Evolutionary conservation across 2,797 vertebrate species (phyloP), one percentile per base, ranked within the genome.

Genomic region (Ciconia nigra): DNA sequence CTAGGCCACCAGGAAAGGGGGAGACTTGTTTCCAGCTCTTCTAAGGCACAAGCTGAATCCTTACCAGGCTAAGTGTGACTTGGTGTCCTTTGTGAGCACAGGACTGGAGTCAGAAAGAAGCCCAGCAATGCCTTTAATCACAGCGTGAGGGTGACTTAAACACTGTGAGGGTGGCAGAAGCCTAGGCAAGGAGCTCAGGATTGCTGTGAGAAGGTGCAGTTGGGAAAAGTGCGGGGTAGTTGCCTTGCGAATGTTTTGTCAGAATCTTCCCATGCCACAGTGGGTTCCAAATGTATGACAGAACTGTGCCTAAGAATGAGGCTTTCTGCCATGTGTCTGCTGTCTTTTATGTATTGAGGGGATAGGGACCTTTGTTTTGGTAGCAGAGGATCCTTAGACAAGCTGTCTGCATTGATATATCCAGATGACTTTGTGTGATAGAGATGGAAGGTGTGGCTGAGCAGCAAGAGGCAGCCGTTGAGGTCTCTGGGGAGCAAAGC

Each of bases 161-260:
- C 3, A 3, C 35, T 4, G 12, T 25, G 55, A 72, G n/a, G 35
- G 3, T 8, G 18, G 37, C 47, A 42, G 84, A 33, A 54, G 25
- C 26, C 17, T 12, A 18, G 22, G n/a, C 0, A 0, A 31, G 42
- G 39, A 62, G 59, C 44, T 70, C 4, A 2, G 59, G 49, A 13
- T 52, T 33, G 9, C 11, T 49, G 58, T 19, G 47, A 83, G 74
- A 49, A 46, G 28, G 12, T 15, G 39, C n/a, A 20, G 14, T 8
- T 47, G 49, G 70, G 51, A 89, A 10, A 41, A 29, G 15, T 0
- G 1, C 1, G 1, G n/a, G 22, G 25, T 46, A n/a, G 28, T 13
- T 70, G 51, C 11, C 21, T 71, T 42, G 9, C 22, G 59, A 1
- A 1, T 35, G 57, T 55, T 85, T 22, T 35, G 65, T 80, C 57